phyloP scores from a whole-genome alignment of 1,140 invertebrate species.

The Asbolus verrucosus region DNA sequence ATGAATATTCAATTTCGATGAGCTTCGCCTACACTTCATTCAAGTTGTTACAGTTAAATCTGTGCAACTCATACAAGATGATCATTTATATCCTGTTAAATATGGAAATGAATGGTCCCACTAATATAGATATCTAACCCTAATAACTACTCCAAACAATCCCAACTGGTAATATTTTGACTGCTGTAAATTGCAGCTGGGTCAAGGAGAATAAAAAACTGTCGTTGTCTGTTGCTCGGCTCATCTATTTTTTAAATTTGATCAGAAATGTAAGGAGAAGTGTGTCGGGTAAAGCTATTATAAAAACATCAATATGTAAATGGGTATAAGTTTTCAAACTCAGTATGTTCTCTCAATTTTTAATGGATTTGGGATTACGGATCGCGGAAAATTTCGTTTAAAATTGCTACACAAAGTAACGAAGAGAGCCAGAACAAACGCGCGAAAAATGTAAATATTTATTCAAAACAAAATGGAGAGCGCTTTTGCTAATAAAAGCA shows the following conservation, averaged over 20 bases:
- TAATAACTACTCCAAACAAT: no score
- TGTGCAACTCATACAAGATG: slow-evolving; percentile 6
- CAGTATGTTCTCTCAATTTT: slow-evolving; percentile 2
- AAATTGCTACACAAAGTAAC: no score
- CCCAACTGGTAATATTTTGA: no score
- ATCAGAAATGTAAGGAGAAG: background rate
- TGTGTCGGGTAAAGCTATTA: slow-evolving; percentile 1
- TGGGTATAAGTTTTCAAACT: slow-evolving; percentile 5
- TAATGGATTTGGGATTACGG: slow-evolving; percentile 19
- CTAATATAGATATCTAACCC: no score
- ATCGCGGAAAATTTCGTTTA: background rate
- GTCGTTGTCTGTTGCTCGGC: no score
- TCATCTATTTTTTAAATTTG: background rate
- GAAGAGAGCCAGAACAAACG: background rate
- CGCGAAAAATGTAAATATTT: background rate
- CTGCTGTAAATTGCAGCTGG: no score
- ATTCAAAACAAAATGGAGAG: no score
- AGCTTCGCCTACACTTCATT: slow-evolving; percentile 20
- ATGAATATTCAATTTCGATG: slow-evolving; percentile 35
- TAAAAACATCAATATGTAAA: slow-evolving; percentile 18
- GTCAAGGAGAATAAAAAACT: no score
- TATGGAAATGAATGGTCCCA: background rate
- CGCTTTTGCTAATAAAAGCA: no score
- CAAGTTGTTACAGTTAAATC: slow-evolving; percentile 17
- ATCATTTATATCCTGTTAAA: background rate